Evolutionary conservation across 2,113 vertebrate species (phyloP), one percentile per base, ranked within the genome.

Genomic region (Formicarius rufipectus): DNA sequence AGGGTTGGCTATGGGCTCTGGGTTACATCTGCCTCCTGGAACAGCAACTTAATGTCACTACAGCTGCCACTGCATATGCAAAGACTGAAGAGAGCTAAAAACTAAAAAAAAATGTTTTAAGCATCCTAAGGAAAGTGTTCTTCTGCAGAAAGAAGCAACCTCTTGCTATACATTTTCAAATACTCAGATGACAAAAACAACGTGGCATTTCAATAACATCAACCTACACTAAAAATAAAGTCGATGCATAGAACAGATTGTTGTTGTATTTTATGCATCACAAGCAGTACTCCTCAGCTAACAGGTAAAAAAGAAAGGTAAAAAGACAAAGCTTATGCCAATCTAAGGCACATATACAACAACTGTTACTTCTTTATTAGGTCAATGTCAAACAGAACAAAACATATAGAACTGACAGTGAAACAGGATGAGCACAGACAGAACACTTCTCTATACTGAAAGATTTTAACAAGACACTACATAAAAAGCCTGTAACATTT

Each of bases 311-410:
- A n/a, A n/a, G n/a, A n/a, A n/a, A n/a, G n/a, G n/a, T n/a, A n/a
- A n/a, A n/a, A n/a, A 87, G 47, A 71, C 47, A 85, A 90, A 90
- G 12, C 20, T 91, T 93, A 68, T 67, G 30, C 20, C 28, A 72
- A 30, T 52, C 22, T 83, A 79, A 88, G 45, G 49, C 49, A 88
- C 11, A 47, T 8, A 66, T 25, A 52, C 17, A 52, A 14, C 20
- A 58, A 19, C 59, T 49, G 14, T 37, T 83, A 82, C 28, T 85
- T 87, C 39, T 89, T 78, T 50, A 74, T 44, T 64, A 93, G 40
- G 44, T 58, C 49, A 90, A 37, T 30, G 37, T 5, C 69, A 91
- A 91, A 82, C 19, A 68, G 33, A 53, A 35, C 7, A 79, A 86
- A 94, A 76, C 59, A 22, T 33, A 17, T 76, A 73, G 53, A 85